Conservation (phyloP, 2,113 vertebrate species). For the Mirza zaza region DNA sequence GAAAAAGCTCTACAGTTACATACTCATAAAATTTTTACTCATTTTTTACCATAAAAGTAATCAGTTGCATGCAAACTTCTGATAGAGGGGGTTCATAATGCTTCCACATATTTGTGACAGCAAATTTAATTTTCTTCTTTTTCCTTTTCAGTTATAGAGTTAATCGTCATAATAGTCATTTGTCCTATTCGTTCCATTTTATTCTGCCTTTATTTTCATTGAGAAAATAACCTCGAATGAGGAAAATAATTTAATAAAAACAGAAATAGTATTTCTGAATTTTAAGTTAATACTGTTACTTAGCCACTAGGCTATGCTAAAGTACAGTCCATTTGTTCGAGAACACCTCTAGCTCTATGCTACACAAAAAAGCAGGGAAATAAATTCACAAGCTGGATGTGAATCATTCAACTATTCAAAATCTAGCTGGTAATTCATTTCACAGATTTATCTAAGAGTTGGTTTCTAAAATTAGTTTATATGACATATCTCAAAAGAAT, state of each 20-base stretch:
- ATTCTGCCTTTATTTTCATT: slow-evolving; percentile 5
- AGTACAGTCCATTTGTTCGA: slow-evolving; percentile 65
- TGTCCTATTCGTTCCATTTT: not conserved
- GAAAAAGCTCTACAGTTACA: not conserved
- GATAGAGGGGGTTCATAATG: not conserved
- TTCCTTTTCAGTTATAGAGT: not conserved
- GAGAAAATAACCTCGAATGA: slow-evolving; percentile 10
- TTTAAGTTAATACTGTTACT: slow-evolving; percentile 60
- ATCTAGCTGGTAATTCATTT: not conserved
- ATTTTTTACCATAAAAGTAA: not conserved
- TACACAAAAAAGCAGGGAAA: not conserved
- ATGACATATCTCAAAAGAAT: not conserved
- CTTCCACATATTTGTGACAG: not conserved
- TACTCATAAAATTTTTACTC: not conserved
- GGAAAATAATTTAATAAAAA: slow-evolving; percentile 28
- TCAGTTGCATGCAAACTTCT: not conserved
- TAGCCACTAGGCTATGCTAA: slow-evolving; percentile 86
- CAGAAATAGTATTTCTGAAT: not conserved
- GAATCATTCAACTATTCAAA: slow-evolving; percentile 1
- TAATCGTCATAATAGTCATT: not conserved
- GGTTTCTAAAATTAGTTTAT: slow-evolving; percentile 39
- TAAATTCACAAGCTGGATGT: not conserved
- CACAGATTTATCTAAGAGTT: not conserved
- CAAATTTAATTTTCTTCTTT: not conserved
- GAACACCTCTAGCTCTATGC: not conserved